Evolutionary conservation across 2,888 invertebrate species (phyloP), one percentile per base, ranked within the genome.

Genomic region (Eilema depressum): DNA sequence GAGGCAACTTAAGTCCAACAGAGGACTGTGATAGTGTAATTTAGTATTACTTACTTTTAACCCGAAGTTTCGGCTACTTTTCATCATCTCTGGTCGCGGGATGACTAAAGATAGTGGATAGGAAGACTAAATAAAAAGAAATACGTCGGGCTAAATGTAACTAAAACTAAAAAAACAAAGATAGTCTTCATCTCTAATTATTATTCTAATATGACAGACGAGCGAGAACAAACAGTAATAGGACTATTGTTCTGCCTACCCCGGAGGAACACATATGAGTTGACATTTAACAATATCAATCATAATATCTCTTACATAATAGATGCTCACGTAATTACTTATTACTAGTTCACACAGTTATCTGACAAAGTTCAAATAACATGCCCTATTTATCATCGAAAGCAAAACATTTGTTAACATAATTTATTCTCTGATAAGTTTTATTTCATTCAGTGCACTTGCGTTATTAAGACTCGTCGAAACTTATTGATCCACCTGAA

Each of bases 321-420:
- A 53, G 17, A 4, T 28, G 26, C 1, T 26, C 25, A 28, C 25
- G 59, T 59, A 26, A 59, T 25, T 14, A 4, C 7, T 26, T 28
- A 7, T 28, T 2, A 17, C 1, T 5, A 53, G 26, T n/a, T 41
- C 53, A 47, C 30, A 47, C 14, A 37, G 25, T 23, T 59, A 69
- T 64, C 59, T 41, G 23, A 63, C 66, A 66, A 70, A 70, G 70
- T 23, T 67, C 63, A 67, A 67, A 47, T 41, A 26, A 66, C 30
- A 59, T 20, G 30, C 8, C 17, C 20, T 25, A 63, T 25, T 23
- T 59, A 30, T 25, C 41, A 71, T 63, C 57, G 12, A n/a, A 60
- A 60, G 20, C 41, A 66, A 37, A 66, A 66, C 57, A 70, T 47
- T 28, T 47, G 30, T 64, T 37, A 69, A 53, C 28, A 65, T 10